Conservation (phyloP, 1,140 invertebrate species). For the Aphis craccivora region DNA sequence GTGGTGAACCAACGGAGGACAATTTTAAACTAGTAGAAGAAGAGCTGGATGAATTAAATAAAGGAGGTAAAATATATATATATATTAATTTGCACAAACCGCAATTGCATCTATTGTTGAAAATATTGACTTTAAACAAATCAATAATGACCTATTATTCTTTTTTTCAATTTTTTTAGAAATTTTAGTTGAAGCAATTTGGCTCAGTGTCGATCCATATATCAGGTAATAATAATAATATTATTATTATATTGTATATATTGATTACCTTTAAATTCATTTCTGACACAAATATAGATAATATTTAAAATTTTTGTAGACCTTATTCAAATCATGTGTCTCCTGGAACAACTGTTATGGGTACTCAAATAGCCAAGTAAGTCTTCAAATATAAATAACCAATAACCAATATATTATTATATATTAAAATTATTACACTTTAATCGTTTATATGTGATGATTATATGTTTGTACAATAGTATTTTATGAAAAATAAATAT, state of each 20-base stretch:
- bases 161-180: slow-evolving; percentile 67
- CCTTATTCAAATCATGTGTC: slow-evolving; percentile 63
- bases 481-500: neutral
- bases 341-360: slow-evolving; percentile 70
- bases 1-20: slow-evolving; percentile 70
- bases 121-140: neutral
- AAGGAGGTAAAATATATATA: slow-evolving; percentile 68
- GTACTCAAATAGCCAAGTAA: slow-evolving; percentile 71
- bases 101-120: neutral
- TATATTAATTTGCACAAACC: neutral
- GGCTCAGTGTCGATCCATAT: slow-evolving; percentile 76
- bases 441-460: neutral
- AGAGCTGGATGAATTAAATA: slow-evolving; percentile 69
- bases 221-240: slow-evolving; percentile 67
- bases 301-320: slow-evolving; percentile 60
- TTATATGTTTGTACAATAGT: neutral
- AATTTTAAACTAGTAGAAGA: slow-evolving; percentile 74
- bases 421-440: neutral
- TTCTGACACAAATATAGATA: neutral
- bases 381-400: slow-evolving; percentile 9
- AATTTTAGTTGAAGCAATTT: slow-evolving; percentile 72
- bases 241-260: neutral
- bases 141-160: neutral
- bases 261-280: neutral
- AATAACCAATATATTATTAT: too few relatives aligned